phyloP scores from a whole-genome alignment of 1,140 invertebrate genomes.

The Popillia japonica region DNA sequence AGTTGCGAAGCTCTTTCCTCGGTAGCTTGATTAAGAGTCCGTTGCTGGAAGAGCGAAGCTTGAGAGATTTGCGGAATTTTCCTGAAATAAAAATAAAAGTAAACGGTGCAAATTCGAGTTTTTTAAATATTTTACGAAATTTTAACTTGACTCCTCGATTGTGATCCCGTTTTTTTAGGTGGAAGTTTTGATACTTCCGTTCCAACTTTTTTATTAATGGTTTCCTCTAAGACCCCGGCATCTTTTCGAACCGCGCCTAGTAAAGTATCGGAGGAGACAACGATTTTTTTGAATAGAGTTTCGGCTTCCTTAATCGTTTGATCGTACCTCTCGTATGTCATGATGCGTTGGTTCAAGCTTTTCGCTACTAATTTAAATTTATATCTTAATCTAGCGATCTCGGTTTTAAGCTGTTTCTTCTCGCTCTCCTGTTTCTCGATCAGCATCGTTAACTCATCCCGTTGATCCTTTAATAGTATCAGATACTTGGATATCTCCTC shows the following conservation, averaged over 20 bases:
- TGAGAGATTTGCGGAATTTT: too few relatives aligned
- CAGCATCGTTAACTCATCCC: slow-evolving; percentile 48
- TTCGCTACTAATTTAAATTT: slow-evolving; percentile 50
- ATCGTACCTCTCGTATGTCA: slow-evolving; percentile 51
- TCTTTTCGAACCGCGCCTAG: slow-evolving; percentile 42
- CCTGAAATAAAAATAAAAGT: too few relatives aligned
- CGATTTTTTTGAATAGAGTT: slow-evolving; percentile 48
- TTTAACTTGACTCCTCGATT: too few relatives aligned
- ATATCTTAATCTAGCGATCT: slow-evolving; percentile 52
- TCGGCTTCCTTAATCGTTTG: slow-evolving; percentile 51
- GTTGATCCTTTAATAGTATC: slow-evolving; percentile 46
- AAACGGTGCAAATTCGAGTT: too few relatives aligned
- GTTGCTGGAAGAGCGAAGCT: too few relatives aligned
- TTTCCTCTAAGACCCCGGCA: slow-evolving; percentile 46
- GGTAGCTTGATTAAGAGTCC: too few relatives aligned
- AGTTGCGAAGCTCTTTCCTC: too few relatives aligned
- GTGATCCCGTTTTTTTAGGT: too few relatives aligned
- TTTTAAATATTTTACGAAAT: too few relatives aligned
- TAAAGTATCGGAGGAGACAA: slow-evolving; percentile 47
- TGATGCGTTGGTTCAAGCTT: slow-evolving; percentile 51
- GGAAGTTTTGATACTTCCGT: slow-evolving; percentile 36
- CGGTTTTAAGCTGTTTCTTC: slow-evolving; percentile 47
- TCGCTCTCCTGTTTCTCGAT: slow-evolving; percentile 53
- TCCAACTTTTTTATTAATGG: slow-evolving; percentile 54
- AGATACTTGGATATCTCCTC: slow-evolving; percentile 51